Evolutionary conservation across 92 coral and sea anemone genomes (phyloP), one percentile per base, ranked within the genome.

Genomic region (Isaurus tuberculatus): DNA sequence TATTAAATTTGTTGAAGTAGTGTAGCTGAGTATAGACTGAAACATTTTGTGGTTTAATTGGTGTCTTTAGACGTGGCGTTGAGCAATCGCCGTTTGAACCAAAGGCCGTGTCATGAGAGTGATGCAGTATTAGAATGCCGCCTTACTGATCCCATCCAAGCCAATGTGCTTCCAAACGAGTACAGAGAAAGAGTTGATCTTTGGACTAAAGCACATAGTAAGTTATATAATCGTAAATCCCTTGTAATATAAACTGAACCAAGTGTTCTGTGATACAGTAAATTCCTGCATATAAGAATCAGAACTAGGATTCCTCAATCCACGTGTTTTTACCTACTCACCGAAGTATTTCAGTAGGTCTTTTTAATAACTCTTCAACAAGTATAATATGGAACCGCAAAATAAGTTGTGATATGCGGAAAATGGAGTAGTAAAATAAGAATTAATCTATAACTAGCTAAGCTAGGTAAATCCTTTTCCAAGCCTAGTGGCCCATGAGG

Each of bases 51-150:
- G 22, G 19, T 57, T 63, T 63, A 1, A 25, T 23, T 79, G 15
- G 70, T 70, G 53, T 2, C 75, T 60, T 17, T 86, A 95, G 98
- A 92, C 80, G 94, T 95, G 64, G 88, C 92, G 20, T 69, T 81
- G 36, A 86, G 90, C 1, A 88, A 87, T 46, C 75, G 87, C 27
- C 66, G 73, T 49, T 85, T 96, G 4, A 87, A 79, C 68, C 99
- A 96, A 65, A 75, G 99, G 25, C 99, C 99, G 5, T 96, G 99
- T 63, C 92, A 91, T 23, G 99, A 96, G 83, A 92, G 97, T 61
- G 99, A 96, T 61, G 89, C 95, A 0, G 91, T 88, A 13, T 64
- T 75, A 23, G 99, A 96, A 67, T 96, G 97, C 78, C 86, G 99
- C 40, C 85, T 96, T 1, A 90, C 98, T 0, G 99, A 96, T 78